phyloP scores from a whole-genome alignment of 2,888 invertebrate species.

The Dorcus parallelipipedus region DNA sequence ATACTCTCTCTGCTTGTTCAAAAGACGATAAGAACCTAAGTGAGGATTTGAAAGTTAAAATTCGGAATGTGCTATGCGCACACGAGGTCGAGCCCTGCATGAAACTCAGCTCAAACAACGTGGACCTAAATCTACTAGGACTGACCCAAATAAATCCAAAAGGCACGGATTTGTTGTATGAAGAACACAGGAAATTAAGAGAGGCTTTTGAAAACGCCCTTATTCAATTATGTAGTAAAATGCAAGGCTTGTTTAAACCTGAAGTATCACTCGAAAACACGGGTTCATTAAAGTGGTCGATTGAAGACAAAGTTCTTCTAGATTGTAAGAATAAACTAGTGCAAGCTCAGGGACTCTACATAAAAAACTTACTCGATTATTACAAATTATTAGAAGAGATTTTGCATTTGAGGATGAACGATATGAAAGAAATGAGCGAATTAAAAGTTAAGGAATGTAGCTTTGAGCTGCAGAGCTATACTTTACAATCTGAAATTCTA shows the following conservation, averaged over 20 bases:
- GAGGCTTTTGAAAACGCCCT: not conserved
- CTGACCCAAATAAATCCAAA: constrained; percentile 32
- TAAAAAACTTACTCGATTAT: constrained; percentile 38
- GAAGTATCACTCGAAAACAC: not conserved
- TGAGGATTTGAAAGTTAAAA: constrained; percentile 30
- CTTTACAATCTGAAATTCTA: constrained; percentile 39
- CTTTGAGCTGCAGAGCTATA: constrained; percentile 41
- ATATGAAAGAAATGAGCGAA: constrained; percentile 36
- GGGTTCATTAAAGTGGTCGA: constrained; percentile 27
- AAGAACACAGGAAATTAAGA: constrained; percentile 35
- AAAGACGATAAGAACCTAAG: constrained; percentile 26
- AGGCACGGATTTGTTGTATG: constrained; percentile 36
- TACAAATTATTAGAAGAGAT: constrained; percentile 41
- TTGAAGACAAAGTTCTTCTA: constrained; percentile 30
- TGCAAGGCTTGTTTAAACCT: not conserved
- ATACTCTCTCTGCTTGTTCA: constrained; percentile 31
- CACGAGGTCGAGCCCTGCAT: constrained; percentile 22
- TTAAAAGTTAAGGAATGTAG: constrained; percentile 42
- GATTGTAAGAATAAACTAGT: constrained; percentile 44
- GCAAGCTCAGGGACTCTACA: constrained; percentile 40
- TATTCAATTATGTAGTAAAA: not conserved
- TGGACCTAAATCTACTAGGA: constrained; percentile 9
- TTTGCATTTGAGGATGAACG: constrained; percentile 39
- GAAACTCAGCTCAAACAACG: constrained; percentile 1
- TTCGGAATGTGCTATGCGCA: constrained; percentile 30